phyloP scores from a whole-genome alignment of 2,888 invertebrate species.

The Phortica okadai region DNA sequence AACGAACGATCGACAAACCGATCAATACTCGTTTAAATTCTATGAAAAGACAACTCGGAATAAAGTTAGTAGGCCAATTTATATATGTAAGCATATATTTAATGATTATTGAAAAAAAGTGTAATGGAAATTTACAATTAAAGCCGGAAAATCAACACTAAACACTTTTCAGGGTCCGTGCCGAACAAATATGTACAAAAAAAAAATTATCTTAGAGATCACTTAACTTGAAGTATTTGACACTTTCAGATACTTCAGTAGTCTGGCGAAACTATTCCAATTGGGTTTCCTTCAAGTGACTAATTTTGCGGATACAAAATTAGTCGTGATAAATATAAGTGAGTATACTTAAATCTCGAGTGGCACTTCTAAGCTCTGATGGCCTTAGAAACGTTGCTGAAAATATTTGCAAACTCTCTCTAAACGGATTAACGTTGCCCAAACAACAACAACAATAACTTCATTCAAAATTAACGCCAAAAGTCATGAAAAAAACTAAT shows the following conservation, averaged over 20 bases:
- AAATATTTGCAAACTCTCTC: neutral
- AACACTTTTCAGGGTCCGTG: neutral
- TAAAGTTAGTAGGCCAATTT: slow-evolving; percentile 9
- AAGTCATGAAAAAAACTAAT: neutral
- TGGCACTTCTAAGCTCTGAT: neutral
- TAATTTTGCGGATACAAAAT: no score
- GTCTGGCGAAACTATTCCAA: neutral
- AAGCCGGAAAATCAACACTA: neutral
- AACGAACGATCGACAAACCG: neutral
- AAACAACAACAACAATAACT: neutral
- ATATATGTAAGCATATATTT: no score
- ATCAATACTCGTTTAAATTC: no score
- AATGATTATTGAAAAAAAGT: neutral
- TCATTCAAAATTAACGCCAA: neutral
- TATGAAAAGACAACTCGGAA: neutral
- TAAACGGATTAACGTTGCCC: neutral
- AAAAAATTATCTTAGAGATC: neutral
- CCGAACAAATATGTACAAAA: neutral
- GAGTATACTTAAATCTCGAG: neutral
- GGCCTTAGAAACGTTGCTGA: neutral
- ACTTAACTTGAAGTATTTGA: neutral
- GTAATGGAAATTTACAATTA: neutral
- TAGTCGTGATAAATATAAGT: no score
- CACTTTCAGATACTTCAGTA: neutral
- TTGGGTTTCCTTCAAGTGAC: neutral